Conservation (phyloP, 2,888 invertebrate genomes). For the Lasioglossum marginatum region DNA sequence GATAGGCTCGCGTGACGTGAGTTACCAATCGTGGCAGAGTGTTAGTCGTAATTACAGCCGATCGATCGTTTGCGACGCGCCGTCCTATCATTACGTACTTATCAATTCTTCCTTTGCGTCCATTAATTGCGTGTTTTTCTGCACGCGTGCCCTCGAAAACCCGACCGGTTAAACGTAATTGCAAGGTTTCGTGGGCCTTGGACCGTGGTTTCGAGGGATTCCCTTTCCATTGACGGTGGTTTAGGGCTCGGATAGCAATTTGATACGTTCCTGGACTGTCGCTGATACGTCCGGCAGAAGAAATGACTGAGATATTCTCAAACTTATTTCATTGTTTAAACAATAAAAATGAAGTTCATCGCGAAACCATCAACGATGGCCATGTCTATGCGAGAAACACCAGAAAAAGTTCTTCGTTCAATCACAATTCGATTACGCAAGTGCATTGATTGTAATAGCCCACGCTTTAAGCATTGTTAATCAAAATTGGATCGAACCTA, state of each 20-base stretch:
- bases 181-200: constrained; percentile 21
- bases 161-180: constrained; percentile 24
- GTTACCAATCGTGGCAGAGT: constrained; percentile 22
- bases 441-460: no score
- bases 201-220: neutral
- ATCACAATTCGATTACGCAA: no score
- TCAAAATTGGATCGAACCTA: no score
- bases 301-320: no score
- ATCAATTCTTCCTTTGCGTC: constrained; percentile 26
- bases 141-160: constrained; percentile 1
- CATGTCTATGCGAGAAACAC: no score
- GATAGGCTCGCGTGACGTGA: constrained; percentile 14
- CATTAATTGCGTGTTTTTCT: neutral
- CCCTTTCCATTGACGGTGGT: neutral
- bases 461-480: no score
- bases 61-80: constrained; percentile 15
- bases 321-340: no score
- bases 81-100: constrained; percentile 42
- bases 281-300: neutral
- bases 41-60: constrained; percentile 45
- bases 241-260: neutral
- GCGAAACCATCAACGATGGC: no score
- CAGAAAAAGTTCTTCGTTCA: no score
- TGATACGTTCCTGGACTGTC: neutral
- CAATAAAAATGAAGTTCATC: no score